phyloP scores from a whole-genome alignment of 2,113 vertebrate species.

The Campylomormyrus tamandua region DNA sequence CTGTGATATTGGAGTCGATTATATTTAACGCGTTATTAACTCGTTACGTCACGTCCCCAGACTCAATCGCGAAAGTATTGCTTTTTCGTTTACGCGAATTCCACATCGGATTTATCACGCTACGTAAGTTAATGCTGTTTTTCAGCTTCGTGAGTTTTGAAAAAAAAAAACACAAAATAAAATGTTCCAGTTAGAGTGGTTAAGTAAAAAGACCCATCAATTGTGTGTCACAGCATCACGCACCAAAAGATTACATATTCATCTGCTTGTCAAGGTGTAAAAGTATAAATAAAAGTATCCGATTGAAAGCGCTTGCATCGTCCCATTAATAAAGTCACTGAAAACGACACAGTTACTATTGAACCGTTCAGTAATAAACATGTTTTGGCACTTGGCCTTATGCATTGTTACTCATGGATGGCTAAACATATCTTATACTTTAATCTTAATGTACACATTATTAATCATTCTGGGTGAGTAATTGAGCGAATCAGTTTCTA shows the following conservation, averaged over 20 bases:
- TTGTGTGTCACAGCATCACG: not conserved
- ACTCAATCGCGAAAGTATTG: conserved; percentile 8
- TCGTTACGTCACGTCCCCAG: not conserved
- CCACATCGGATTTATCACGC: conserved; percentile 5
- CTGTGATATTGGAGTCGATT: conserved; percentile 1
- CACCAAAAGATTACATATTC: not conserved
- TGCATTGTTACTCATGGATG: not conserved
- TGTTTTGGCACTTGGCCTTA: not conserved
- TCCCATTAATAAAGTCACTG: not conserved
- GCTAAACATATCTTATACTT: not conserved
- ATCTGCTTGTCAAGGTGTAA: not conserved
- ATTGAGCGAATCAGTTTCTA: not conserved
- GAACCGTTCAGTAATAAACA: not conserved
- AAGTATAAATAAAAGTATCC: not conserved
- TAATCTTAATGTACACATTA: not conserved
- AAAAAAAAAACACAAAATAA: not conserved
- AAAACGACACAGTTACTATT: not conserved
- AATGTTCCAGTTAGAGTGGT: not conserved
- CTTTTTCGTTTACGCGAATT: conserved; percentile 5
- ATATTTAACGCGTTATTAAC: conserved; percentile 19
- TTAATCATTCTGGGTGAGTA: not conserved
- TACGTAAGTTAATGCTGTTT: not conserved
- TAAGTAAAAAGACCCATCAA: not conserved
- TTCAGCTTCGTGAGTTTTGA: not conserved
- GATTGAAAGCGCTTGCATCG: not conserved